Percentiles rank a stretch among this genome's conserved stretches.
phyloP scores from a whole-genome alignment of 2,797 vertebrate genomes.

The Fundulus diaphanus region DNA sequence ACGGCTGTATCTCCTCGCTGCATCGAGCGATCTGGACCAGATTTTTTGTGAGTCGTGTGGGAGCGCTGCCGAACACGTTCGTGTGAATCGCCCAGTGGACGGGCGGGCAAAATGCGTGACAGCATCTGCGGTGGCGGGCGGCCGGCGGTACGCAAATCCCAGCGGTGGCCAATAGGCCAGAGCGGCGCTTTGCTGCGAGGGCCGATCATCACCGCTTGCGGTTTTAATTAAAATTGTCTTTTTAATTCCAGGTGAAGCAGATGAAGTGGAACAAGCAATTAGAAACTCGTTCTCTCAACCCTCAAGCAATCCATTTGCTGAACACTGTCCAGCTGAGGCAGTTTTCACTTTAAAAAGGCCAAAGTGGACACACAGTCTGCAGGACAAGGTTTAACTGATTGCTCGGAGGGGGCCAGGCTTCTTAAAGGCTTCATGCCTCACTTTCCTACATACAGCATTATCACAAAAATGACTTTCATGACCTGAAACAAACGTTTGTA shows the following conservation, averaged over 20 bases:
- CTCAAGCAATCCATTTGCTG: conserved; percentile 55
- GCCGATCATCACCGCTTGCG: too few relatives aligned
- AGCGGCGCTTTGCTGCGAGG: too few relatives aligned
- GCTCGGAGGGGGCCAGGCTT: neutral
- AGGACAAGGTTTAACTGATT: conserved; percentile 17
- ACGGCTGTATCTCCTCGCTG: too few relatives aligned
- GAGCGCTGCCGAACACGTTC: too few relatives aligned
- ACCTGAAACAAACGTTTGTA: too few relatives aligned
- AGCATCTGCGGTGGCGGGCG: too few relatives aligned
- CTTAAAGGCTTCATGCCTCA: conserved; percentile 8
- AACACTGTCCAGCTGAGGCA: conserved; percentile 30
- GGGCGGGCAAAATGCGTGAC: too few relatives aligned
- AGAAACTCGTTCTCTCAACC: conserved; percentile 57
- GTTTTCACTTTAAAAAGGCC: conserved; percentile 43
- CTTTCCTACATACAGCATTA: conserved; percentile 30
- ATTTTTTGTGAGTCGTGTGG: too few relatives aligned
- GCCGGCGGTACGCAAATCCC: too few relatives aligned
- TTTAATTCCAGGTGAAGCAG: conserved; percentile 56
- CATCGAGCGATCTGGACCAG: too few relatives aligned
- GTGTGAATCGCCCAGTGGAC: too few relatives aligned
- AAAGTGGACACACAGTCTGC: conserved; percentile 22
- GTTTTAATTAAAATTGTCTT: conserved; percentile 26
- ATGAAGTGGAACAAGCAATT: conserved; percentile 64
- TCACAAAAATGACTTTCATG: conserved; percentile 25
- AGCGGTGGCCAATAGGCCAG: too few relatives aligned